Evolutionary conservation across 2,888 invertebrate genomes (phyloP).

Genomic region (Heliconius charithonia): DNA sequence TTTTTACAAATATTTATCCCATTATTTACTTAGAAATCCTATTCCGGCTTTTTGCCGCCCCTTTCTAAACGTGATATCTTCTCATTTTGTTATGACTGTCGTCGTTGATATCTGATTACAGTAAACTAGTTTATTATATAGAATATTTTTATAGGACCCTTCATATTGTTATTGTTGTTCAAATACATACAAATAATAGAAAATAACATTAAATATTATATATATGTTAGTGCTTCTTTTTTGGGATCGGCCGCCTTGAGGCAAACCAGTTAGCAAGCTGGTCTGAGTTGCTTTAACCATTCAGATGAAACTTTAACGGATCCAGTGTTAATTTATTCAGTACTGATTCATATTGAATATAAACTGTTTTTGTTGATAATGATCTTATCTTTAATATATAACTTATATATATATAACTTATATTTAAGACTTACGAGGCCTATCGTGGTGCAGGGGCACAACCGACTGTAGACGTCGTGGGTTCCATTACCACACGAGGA

Average conservation of each 20-base stretch:
- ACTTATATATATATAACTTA: no score
- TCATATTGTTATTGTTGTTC: conserved; percentile 10
- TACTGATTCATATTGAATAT: not conserved
- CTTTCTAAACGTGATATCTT: conserved; percentile 74
- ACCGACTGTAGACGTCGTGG: no score
- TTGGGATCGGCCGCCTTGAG: not conserved
- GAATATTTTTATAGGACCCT: conserved; percentile 50
- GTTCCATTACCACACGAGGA: no score
- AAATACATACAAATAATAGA: not conserved
- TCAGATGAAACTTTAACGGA: no score
- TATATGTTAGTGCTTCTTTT: not conserved
- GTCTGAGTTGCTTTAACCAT: no score
- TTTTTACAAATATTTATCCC: conserved; percentile 30
- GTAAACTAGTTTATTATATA: conserved; percentile 66
- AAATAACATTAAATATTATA: not conserved
- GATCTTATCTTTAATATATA: no score
- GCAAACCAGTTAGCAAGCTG: no score
- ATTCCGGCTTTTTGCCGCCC: conserved; percentile 51
- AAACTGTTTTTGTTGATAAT: not conserved
- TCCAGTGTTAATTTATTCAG: no score
- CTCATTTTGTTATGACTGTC: conserved; percentile 83
- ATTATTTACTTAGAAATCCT: conserved; percentile 43
- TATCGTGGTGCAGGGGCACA: no score
- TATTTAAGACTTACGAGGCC: not conserved
- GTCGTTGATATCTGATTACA: conserved; percentile 73